These are phyloP conservation scores for Mystacornis crossleyi DNA, from an alignment of 2,113 vertebrate genomes.

Conservation along the genomic window DNA sequence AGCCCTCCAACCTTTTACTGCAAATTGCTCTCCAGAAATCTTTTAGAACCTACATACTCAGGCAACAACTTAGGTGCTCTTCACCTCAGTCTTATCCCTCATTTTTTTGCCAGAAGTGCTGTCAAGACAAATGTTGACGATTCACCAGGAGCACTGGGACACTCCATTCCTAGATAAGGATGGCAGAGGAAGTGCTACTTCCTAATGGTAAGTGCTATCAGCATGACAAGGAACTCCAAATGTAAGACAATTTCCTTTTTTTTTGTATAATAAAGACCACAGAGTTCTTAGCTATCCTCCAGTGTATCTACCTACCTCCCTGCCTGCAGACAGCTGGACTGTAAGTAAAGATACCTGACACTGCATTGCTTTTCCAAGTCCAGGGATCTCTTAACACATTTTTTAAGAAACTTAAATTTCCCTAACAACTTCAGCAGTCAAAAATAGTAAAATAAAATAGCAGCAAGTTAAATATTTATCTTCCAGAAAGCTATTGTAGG, in stretches of 20 bases:
- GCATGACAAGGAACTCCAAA: background rate
- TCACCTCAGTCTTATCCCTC: background rate
- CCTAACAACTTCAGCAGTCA: background rate
- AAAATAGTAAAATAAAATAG: background rate
- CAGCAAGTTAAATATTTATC: background rate
- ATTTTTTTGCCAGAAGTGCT: background rate
- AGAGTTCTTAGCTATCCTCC: background rate
- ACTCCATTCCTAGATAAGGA: background rate
- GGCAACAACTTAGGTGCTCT: background rate
- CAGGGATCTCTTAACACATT: background rate
- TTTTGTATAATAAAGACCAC: background rate
- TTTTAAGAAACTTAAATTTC: background rate
- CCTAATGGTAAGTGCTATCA: background rate
- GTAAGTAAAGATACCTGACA: background rate
- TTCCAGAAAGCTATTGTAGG: background rate
- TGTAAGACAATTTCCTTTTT: background rate
- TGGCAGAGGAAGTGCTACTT: background rate
- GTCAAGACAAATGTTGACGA: background rate
- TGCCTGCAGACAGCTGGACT: background rate
- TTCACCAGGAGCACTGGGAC: background rate
- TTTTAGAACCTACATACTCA: background rate
- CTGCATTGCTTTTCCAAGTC: background rate
- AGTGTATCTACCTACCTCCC: background rate
- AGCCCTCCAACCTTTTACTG: background rate
- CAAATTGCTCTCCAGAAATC: background rate